phyloP scores from a whole-genome alignment of 1,140 invertebrate species.

The Drosophila ercepeae region DNA sequence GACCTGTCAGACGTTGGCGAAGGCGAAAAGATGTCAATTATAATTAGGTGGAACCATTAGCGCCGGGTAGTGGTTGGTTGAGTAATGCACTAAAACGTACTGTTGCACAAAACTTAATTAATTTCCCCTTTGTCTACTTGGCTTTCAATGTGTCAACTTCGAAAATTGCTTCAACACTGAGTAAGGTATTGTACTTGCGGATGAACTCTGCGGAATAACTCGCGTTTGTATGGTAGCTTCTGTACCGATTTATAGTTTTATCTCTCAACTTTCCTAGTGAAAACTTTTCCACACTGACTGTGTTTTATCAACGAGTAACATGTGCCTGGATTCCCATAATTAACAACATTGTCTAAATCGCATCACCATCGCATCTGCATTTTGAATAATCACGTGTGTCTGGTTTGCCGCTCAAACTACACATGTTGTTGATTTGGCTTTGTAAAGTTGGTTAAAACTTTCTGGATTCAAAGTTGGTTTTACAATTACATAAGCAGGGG shows the following conservation, averaged over 20 bases:
- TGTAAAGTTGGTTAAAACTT: slow-evolving; percentile 63
- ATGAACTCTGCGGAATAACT: slow-evolving; percentile 23
- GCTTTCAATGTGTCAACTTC: slow-evolving; percentile 51
- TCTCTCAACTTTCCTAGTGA: slow-evolving; percentile 24
- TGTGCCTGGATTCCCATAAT: slow-evolving; percentile 72
- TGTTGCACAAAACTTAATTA: slow-evolving; percentile 66
- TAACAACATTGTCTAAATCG: slow-evolving; percentile 65
- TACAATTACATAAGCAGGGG: slow-evolving; percentile 29
- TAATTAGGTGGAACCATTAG: slow-evolving; percentile 69
- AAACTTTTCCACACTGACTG: slow-evolving; percentile 33
- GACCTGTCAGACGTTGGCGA: slow-evolving; percentile 82
- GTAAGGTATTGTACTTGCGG: slow-evolving; percentile 54
- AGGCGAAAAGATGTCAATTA: slow-evolving; percentile 64
- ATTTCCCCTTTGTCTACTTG: slow-evolving; percentile 12
- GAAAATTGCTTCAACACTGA: slow-evolving; percentile 29
- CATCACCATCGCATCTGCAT: slow-evolving; percentile 41
- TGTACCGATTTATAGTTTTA: neutral
- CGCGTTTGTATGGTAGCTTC: neutral
- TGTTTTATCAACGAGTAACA: slow-evolving; percentile 31
- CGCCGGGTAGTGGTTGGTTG: neutral
- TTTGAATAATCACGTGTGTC: slow-evolving; percentile 13
- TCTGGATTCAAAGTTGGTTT: slow-evolving; percentile 41
- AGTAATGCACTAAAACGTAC: slow-evolving; percentile 64
- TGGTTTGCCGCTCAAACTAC: neutral
- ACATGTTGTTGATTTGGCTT: slow-evolving; percentile 33